Conservation (phyloP, 2,797 vertebrate species). For the Tragopan temminckii region DNA sequence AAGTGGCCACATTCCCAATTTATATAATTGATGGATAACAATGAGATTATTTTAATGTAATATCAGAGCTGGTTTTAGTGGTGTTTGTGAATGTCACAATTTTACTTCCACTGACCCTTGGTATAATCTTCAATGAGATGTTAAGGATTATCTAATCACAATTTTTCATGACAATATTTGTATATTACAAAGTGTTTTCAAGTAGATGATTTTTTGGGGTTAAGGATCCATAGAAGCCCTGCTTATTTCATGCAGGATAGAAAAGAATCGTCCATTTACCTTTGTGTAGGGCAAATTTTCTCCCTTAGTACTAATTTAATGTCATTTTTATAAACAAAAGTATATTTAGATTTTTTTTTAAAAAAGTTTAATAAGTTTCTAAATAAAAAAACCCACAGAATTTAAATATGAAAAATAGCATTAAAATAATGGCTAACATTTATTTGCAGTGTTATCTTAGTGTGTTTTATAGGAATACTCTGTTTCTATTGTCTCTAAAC, state of each 20-base stretch:
- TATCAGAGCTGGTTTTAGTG: background rate
- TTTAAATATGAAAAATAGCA: accelerated
- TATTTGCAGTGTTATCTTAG: background rate
- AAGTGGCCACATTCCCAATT: background rate
- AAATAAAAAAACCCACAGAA: background rate
- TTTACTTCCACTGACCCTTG: background rate
- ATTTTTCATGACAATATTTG: background rate
- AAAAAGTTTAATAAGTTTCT: background rate
- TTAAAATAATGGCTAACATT: background rate
- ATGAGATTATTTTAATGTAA: background rate
- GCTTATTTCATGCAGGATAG: background rate
- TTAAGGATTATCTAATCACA: background rate
- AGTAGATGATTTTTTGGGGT: background rate
- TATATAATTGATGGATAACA: background rate
- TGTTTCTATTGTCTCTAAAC: background rate
- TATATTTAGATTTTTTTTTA: accelerated
- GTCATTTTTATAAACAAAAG: background rate
- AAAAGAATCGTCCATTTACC: background rate
- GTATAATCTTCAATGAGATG: background rate
- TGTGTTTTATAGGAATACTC: background rate
- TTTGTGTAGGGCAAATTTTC: background rate
- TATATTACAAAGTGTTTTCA: background rate
- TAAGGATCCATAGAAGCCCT: background rate
- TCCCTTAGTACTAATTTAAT: background rate
- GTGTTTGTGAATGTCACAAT: background rate